Evolutionary conservation across 2,888 invertebrate genomes (phyloP), one percentile per base, ranked within the genome.

Genomic region (Idaea aversata): DNA sequence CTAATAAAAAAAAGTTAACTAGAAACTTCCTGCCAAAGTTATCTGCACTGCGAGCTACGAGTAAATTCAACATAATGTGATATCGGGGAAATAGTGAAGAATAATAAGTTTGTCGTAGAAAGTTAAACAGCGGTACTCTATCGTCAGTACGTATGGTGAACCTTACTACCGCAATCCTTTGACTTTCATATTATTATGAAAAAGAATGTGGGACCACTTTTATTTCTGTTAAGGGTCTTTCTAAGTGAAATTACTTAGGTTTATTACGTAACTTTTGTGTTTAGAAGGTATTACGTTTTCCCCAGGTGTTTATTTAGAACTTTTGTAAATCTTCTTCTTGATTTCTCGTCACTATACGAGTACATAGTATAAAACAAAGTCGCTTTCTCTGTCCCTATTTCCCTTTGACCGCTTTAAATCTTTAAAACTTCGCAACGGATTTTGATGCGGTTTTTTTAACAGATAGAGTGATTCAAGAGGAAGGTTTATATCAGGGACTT

Each of bases 101-200:
- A 76, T 77, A 78, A n/a, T n/a, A 81, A 84, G 82, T 86, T 82
- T 79, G 76, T 74, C 70, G 75, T 73, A 68, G 75, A 76, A 85
- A 85, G 85, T 86, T 86, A 81, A 80, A 82, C 81, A 79, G 77
- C 76, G 74, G 77, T 80, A 78, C 78, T 85, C 82, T 82, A 78
- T 75, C 73, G 75, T 15, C 59, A 47, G 47, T 47, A 47, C 13
- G n/a, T 16, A 63, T 57, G 59, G 59, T 15, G 38, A 38, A 57
- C 36, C 10, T 63, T 38, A 60, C 4, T 7, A 60, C 59, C 57
- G 25, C 59, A 63, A 59, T 60, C 63, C 59, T 64, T 34, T 59
- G 59, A 59, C 59, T 59, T 59, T 59, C 34, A 59, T 59, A 34
- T 59, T 59, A 47, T 47, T 47, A 47, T 47, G 47, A 47, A 47